phyloP scores from a whole-genome alignment of 2,113 vertebrate species.

The Delphinus delphis region DNA sequence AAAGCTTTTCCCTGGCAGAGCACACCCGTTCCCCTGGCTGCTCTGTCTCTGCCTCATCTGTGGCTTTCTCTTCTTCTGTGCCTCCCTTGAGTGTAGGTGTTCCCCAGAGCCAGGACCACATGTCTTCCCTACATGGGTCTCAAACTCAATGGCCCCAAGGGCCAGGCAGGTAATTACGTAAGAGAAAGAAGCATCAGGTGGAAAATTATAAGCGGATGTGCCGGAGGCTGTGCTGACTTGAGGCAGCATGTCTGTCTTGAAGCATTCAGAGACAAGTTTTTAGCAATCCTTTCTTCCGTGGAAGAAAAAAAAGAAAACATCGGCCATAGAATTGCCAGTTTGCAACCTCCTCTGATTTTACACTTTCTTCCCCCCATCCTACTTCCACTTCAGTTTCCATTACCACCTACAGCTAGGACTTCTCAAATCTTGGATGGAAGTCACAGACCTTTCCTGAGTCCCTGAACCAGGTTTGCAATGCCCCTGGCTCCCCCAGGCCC shows the following conservation, averaged over 20 bases:
- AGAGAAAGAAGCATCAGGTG: background rate
- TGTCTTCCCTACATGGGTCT: fast-evolving
- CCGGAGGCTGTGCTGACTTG: too few species aligned
- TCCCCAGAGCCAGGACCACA: background rate
- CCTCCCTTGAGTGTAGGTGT: fast-evolving
- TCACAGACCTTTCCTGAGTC: background rate
- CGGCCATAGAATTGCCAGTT: too few species aligned
- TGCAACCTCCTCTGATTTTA: background rate
- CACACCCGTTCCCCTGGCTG: fast-evolving
- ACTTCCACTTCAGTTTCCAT: background rate
- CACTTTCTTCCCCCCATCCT: background rate
- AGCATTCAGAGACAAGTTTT: background rate
- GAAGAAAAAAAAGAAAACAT: too few species aligned
- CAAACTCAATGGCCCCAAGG: background rate
- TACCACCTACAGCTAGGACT: background rate
- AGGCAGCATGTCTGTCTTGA: background rate
- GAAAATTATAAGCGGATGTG: background rate
- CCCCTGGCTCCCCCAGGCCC: too few species aligned
- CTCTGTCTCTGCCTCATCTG: background rate
- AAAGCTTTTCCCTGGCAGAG: background rate
- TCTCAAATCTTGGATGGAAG: background rate
- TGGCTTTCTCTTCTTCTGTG: background rate
- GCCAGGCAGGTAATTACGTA: background rate
- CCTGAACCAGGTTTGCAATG: background rate
- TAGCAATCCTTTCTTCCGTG: background rate